Base-by-base conservation (phyloP, 2,113 vertebrate genomes). In the Phrynosoma platyrhinos region DNA sequence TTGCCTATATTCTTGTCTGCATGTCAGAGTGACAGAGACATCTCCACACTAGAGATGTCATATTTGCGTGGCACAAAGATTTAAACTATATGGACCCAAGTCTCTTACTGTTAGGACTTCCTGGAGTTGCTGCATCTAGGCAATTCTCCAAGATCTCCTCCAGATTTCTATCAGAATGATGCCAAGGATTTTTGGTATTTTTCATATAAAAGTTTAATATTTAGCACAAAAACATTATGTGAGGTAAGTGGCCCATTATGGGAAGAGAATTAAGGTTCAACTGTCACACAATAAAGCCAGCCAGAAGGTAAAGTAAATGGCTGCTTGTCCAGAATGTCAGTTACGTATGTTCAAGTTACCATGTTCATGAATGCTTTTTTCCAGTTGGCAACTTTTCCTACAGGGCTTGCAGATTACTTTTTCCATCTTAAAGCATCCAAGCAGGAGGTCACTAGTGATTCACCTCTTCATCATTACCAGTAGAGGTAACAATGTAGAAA, bases 151-250 rank as follows among this genome's bases (percentile, higher is more conserved):
- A 77, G 87, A 55, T 64, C 21, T 32, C n/a, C 52, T 58, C 14
- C 32, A 52, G 12, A 25, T 32, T 47, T 30, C 30, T 75, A 36
- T 64, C 55, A 83, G 83, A 77, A 83, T 14, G 32, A 30, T 9
- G 47, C 16, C 62, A 83, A 78, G 16, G 25, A 75, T 69, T 53
- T 36, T 23, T 5, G 36, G 5, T 8, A n/a, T 82, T 82, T 86
- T 86, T 76, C 84, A 69, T 77, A 72, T 69, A 71, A 82, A 58
- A 21, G 62, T 90, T 86, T 90, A 90, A 58, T 90, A 55, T 66
- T 81, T 64, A 80, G 27, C 20, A 71, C 27, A 83, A 71, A 58
- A 58, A 40, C 9, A 27, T 36, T 32, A 81, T 81, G 7, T 68
- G 71, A 89, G 30, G 21, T 42, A 77, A 66, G 69, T 55, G 52